Conservation (phyloP, 2,113 vertebrate genomes). For the Buteo buteo region DNA sequence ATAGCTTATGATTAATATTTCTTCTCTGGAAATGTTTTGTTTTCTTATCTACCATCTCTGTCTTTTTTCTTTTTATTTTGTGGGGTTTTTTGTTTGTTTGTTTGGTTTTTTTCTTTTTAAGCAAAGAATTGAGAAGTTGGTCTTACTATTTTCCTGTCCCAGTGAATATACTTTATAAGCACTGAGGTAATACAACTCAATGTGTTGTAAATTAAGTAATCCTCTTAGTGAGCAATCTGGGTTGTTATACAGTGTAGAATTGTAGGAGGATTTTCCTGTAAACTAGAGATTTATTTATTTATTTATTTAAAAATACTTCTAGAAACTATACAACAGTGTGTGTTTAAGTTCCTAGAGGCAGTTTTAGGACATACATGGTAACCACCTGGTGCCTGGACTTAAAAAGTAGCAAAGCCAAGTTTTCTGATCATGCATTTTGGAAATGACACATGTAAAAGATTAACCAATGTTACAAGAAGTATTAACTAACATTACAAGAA, state of each 20-base stretch:
- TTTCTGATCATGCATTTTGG: background rate
- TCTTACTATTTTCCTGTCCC: background rate
- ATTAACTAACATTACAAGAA: background rate
- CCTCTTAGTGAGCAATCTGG: background rate
- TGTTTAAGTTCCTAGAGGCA: background rate
- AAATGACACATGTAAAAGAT: background rate
- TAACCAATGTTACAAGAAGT: background rate
- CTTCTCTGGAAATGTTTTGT: background rate
- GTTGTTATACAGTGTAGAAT: background rate
- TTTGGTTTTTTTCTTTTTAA: background rate
- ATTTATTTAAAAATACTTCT: background rate
- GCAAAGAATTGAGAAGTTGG: background rate
- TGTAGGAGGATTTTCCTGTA: background rate
- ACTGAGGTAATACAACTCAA: background rate
- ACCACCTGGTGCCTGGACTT: background rate
- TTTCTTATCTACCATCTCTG: background rate
- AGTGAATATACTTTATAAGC: background rate
- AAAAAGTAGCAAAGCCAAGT: background rate
- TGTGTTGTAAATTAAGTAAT: background rate
- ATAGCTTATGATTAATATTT: background rate
- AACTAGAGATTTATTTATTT: background rate
- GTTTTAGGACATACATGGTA: background rate
- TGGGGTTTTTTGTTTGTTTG: too few species aligned
- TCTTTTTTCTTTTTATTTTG: background rate
- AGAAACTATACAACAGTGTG: background rate